Evolutionary conservation across 1,140 invertebrate species (phyloP), one percentile per base, ranked within the genome.

Genomic region (Zophobas atratus): DNA sequence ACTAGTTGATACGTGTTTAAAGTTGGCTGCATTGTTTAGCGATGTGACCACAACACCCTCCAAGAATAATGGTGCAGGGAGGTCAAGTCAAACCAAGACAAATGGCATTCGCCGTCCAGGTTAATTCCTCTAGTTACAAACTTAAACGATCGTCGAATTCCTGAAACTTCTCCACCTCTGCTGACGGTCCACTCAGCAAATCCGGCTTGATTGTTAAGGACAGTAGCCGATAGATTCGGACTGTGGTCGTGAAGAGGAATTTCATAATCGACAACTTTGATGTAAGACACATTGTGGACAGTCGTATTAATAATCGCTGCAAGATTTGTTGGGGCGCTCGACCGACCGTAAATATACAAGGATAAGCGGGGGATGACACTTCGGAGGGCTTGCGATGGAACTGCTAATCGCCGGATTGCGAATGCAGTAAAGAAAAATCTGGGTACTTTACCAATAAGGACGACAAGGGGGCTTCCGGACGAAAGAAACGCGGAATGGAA

Each of bases 1-100:
- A 83, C 81, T 78, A 56, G 79, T 84, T 84, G 84, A 85, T 85
- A 84, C 83, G 83, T 82, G 84, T 85, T 85, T 83, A 85, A 85
- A 85, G 84, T 85, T 85, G 77, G 83, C 82, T 84, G 83, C 83
- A 85, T 85, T 85, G 84, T 85, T 85, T 85, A 81, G 80, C 81
- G 80, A 84, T 81, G 81, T 80, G 80, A 81, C 83, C 83, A 79
- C 83, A 84, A 81, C 80, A 75, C 70, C 72, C 71, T 63, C 80
- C 81, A 83, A 83, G 82, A 84, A 82, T 85, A 84, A 84, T 85
- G 83, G 79, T 79, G 80, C 63, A 55, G 49, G 67, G 76, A 79
- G 82, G 78, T 80, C 82, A 81, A 85, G 84, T 85, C 84, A 84
- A 85, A 85, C 84, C 84, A 85, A 85, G 84, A 85, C 84, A 85